Evolutionary conservation across 1,140 invertebrate species (phyloP).

Genomic region (Idris sp.): DNA sequence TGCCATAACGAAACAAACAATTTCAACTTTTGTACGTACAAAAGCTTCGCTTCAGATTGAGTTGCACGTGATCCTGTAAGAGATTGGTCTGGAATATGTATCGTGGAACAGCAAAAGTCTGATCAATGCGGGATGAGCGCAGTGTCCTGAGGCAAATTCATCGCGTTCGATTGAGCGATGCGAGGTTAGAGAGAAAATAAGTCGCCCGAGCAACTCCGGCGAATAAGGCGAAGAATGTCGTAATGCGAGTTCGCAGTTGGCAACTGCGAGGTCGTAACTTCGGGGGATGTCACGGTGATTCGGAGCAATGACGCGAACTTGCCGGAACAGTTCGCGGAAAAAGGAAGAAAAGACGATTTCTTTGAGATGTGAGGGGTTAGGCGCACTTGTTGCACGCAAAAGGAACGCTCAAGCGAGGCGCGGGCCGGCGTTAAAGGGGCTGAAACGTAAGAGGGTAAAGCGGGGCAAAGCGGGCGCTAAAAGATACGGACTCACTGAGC

Average conservation of each 20-base stretch:
- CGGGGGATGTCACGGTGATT: slow-evolving; percentile 40
- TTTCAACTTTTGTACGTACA: not conserved
- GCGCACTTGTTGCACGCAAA: slow-evolving; percentile 76
- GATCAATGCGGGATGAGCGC: slow-evolving; percentile 26
- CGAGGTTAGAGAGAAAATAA: slow-evolving; percentile 35
- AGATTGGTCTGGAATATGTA: slow-evolving; percentile 31
- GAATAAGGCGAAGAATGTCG: slow-evolving; percentile 51
- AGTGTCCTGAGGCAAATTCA: slow-evolving; percentile 37
- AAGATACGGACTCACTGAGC: slow-evolving; percentile 62
- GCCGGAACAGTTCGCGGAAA: slow-evolving; percentile 39
- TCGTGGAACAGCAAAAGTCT: slow-evolving; percentile 46
- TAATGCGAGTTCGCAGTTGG: slow-evolving; percentile 50
- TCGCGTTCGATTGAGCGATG: slow-evolving; percentile 57
- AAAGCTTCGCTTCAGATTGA: slow-evolving; percentile 2
- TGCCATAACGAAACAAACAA: no score
- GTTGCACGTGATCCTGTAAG: slow-evolving; percentile 16
- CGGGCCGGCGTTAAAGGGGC: slow-evolving; percentile 58
- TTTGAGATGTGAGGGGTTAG: slow-evolving; percentile 75
- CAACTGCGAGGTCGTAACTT: slow-evolving; percentile 44
- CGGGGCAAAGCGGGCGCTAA: no score
- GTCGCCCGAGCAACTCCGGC: no score
- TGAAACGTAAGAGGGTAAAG: slow-evolving; percentile 56
- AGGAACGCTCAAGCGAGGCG: slow-evolving; percentile 58
- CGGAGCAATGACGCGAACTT: slow-evolving; percentile 17
- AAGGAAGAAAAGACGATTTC: slow-evolving; percentile 68